Evolutionary conservation across 2,797 vertebrate genomes (phyloP).

Genomic region (Notolabrus celidotus): DNA sequence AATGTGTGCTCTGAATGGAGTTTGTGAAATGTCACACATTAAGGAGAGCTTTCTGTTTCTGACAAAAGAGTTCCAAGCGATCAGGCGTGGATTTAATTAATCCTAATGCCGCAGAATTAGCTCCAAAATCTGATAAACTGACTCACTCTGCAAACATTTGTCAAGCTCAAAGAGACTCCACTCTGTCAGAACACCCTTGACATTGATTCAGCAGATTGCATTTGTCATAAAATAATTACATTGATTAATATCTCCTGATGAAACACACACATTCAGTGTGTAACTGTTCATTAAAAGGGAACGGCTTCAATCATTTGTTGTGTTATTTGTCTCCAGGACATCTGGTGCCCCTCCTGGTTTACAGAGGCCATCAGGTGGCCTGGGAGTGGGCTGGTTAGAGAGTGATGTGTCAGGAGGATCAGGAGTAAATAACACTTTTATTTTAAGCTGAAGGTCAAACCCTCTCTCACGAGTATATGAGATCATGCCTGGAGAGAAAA

Average conservation of each 20-base stretch:
- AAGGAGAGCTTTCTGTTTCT: too few species aligned
- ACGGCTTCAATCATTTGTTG: conserved; percentile 24
- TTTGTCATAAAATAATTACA: not conserved
- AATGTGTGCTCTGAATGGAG: too few species aligned
- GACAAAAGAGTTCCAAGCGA: too few species aligned
- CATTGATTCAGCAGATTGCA: not conserved
- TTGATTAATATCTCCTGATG: too few species aligned
- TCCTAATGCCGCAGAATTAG: not conserved
- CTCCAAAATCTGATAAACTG: not conserved
- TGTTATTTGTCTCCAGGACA: conserved; percentile 41
- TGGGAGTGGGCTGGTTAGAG: conserved; percentile 35
- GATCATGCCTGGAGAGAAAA: conserved; percentile 36
- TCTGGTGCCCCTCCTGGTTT: conserved; percentile 46
- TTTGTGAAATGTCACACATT: too few species aligned
- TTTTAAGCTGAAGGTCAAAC: conserved; percentile 69
- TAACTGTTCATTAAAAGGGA: conserved; percentile 4
- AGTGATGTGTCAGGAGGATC: conserved; percentile 39
- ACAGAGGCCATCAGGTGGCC: conserved; percentile 67
- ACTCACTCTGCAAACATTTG: not conserved
- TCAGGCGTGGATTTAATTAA: too few species aligned
- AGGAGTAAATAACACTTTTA: conserved; percentile 39
- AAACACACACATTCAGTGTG: not conserved
- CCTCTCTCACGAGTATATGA: conserved; percentile 23
- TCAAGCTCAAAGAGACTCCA: not conserved
- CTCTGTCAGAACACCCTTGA: not conserved